Conservation (phyloP, 2,797 vertebrate genomes). For the Pseudomugil gertrudae region DNA sequence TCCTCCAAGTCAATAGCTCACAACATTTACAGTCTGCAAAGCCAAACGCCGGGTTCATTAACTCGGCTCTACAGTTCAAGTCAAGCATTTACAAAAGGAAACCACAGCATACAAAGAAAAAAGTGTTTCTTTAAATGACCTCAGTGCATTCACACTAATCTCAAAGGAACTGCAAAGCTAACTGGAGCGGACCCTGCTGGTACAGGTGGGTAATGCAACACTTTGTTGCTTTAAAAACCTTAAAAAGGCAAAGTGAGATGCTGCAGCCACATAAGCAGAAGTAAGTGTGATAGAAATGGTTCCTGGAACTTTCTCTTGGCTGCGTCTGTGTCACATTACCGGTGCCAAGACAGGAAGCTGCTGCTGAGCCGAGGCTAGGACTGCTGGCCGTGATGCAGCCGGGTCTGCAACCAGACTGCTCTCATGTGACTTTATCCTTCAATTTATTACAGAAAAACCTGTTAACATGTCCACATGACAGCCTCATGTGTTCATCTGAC, state of each 20-base stretch:
- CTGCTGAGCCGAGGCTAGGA: no score
- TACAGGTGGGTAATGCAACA: constrained; percentile 36
- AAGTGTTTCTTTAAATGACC: constrained; percentile 50
- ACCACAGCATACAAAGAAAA: constrained; percentile 55
- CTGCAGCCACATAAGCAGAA: no score
- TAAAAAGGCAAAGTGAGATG: constrained; percentile 5
- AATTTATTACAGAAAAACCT: no score
- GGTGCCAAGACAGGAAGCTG: no score
- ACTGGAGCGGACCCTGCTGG: constrained; percentile 60
- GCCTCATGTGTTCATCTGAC: no score
- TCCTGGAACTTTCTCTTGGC: no score
- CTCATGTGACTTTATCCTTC: no score
- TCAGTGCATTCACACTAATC: constrained; percentile 72
- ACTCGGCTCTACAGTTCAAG: constrained; percentile 50
- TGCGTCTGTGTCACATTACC: no score
- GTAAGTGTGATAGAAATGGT: no score
- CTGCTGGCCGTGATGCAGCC: no score
- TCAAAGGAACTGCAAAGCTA: constrained; percentile 67
- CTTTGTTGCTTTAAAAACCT: constrained; percentile 40
- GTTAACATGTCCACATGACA: no score
- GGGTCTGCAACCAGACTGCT: no score
- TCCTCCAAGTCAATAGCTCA: constrained; percentile 45
- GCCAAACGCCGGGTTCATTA: constrained; percentile 27
- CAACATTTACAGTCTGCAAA: constrained; percentile 38
- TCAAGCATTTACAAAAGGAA: constrained; percentile 67